Evolutionary conservation across 1,140 invertebrate species (phyloP), one percentile per base, ranked within the genome.

Genomic region (Sitodiplosis mosellana): DNA sequence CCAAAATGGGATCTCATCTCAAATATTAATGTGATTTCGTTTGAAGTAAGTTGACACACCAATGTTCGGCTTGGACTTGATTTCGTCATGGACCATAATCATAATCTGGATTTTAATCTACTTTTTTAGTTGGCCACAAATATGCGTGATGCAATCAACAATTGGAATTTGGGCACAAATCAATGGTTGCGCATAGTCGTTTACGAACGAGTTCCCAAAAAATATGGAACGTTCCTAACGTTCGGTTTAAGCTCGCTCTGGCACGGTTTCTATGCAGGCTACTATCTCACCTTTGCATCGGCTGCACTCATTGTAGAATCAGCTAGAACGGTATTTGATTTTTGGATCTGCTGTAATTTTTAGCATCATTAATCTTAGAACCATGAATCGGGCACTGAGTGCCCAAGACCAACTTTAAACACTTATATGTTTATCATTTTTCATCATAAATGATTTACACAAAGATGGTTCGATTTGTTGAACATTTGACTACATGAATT

Each of bases 181-280:
- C 66, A 72, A 53, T 96, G 92, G 92, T 69, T 96, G 33, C 74
- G 90, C 47, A 72, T 77, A 52, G 71, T 90, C 10, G 84, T 87
- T 50, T 96, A 93, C 67, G 85, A 90, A 55, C 75, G 92, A 54
- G 75, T 77, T 21, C 69, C 70, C 19, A 67, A 69, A 33, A 67
- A 66, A 44, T 71, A 74, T 55, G 69, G 75, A 52, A 80, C 78
- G 33, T 53, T 79, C 12, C 71, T 79, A 42, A 94, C 91, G 2
- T 97, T 92, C 66, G 67, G 77, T 2, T 69, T 95, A 42, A 94
- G 88, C 20, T 91, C 91, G 15, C 59, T 96, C 19, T 98, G 94
- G 94, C 94, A 98, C 69, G 94, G 87, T 48, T 95, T 94, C 64
- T 91, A 94, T 69, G 90, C 91, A 6, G 92, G 94, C 12, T 99